Base-by-base conservation (phyloP, 2,888 invertebrate genomes). In the Operophtera brumata region DNA sequence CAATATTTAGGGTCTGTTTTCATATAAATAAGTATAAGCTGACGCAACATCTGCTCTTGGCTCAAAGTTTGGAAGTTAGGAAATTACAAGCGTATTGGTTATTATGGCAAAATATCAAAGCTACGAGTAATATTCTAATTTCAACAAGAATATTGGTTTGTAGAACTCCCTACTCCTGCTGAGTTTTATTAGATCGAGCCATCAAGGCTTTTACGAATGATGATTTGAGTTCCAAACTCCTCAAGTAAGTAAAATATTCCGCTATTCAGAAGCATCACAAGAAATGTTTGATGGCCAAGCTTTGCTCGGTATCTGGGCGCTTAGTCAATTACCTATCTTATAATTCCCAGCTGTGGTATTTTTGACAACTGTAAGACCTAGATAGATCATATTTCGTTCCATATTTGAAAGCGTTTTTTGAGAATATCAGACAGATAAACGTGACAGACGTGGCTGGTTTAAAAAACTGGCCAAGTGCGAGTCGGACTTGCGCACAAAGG, bases 11-110 rank as follows among this genome's bases (percentile, higher is more conserved):
- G 37, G 10, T 6, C 36, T 30, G 44, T 48, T 47, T 56, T 48
- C 40, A 47, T 26, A 39, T 25, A 52, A 48, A 57, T 57, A 43
- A 47, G 45, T 36, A 59, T 56, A 47, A 59, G 52, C 48, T 63
- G 61, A 62, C 57, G 55, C 59, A 67, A 62, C 64, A 64, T 63
- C 59, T 66, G 65, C 51, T 56, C 47, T 45, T 42, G 45, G 47
- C 46, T 40, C 34, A 20, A 56, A 47, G 34, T 47, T 41, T 48
- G n/a, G 43, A 57, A 58, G 61, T 57, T 59, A 42, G 39, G 41
- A 46, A 58, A 58, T 64, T 55, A 62, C 57, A 57, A 56, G 40
- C 47, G 50, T 54, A 54, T 59, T 60, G 47, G 40, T 61, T 59
- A 46, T 59, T 49, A 44, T 13, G 46, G 46, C 45, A 50, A 57